phyloP scores from a whole-genome alignment of 2,113 vertebrate species.

The Oreotrochilus melanogaster region DNA sequence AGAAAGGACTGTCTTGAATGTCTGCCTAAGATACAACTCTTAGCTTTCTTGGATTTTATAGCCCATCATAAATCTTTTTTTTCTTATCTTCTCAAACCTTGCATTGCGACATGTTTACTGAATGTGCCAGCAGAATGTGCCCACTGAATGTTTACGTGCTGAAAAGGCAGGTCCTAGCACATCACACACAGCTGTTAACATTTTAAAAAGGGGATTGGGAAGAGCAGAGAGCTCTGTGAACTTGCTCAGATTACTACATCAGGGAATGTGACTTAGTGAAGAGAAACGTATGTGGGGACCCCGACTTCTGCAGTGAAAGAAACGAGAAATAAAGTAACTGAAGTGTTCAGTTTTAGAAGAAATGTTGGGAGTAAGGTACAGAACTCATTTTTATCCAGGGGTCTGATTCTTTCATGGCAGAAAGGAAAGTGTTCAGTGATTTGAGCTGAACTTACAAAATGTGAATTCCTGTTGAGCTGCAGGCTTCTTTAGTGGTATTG shows the following conservation, averaged over 20 bases:
- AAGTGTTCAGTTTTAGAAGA: background rate
- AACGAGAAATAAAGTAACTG: background rate
- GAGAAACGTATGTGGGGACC: background rate
- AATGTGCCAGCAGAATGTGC: conserved; percentile 7
- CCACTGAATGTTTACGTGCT: background rate
- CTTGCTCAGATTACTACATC: too few relatives aligned
- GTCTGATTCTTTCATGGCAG: background rate
- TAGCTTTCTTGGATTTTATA: background rate
- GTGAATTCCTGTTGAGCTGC: background rate
- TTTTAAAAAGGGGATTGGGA: background rate
- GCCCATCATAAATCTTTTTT: conserved; percentile 8
- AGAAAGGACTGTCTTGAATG: background rate
- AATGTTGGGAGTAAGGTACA: background rate
- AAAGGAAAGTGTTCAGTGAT: fast-evolving
- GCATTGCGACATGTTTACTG: background rate
- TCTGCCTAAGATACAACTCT: background rate
- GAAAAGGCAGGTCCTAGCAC: conserved; percentile 50
- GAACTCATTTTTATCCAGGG: background rate
- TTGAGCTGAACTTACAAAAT: background rate
- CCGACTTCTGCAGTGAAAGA: background rate
- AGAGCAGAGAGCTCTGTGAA: background rate
- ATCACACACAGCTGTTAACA: background rate
- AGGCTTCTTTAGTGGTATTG: background rate
- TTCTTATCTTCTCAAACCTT: background rate
- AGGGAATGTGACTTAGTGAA: background rate